Evolutionary conservation across 2,797 vertebrate genomes (phyloP), one percentile per base, ranked within the genome.

Genomic region (Enoplosus armatus): DNA sequence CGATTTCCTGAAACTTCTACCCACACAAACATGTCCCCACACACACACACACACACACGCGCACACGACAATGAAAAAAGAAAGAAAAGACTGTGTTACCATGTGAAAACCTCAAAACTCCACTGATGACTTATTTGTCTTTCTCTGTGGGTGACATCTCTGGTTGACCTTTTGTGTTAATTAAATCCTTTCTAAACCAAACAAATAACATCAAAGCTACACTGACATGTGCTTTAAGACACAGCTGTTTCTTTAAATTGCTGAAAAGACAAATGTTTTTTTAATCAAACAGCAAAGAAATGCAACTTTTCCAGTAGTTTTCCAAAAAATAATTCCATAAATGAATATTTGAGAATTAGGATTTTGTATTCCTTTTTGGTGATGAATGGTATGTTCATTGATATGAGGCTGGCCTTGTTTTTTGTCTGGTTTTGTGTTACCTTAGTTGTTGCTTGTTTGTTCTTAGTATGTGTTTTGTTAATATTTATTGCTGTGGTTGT

Each of bases 1-100:
- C 98, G 11, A 98, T 96, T 84, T 96, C 96, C 85, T 99, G 98
- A 92, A 99, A 98, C 74, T 93, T 97, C 98, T 98, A 43, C 64
- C 69, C 72, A 50, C 51, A 67, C 37, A 75, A 24, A 79, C 33
- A 75, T 0, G 1, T 20, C 53, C 15, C 60, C 8, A 50, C 43
- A 47, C 3, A 26, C n/a, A 59, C 27, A 63, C 2, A 29, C 26
- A 14, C n/a, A 43, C 37, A 15, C 33, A n/a, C 22, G 26, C 35
- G 45, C 11, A 24, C 58, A 22, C 0, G 10, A 2, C 12, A 14
- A 26, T 27, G 4, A 33, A 54, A 60, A 73, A 5, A 35, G 10
- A 9, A 53, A 10, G 20, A 61, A 41, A 20, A 14, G n/a, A 2
- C 4, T 1, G 2, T 29, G 8, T 65, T 26, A 63, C 15, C 8